phyloP scores from a whole-genome alignment of 2,113 vertebrate species.

The Pteruthius melanotis region DNA sequence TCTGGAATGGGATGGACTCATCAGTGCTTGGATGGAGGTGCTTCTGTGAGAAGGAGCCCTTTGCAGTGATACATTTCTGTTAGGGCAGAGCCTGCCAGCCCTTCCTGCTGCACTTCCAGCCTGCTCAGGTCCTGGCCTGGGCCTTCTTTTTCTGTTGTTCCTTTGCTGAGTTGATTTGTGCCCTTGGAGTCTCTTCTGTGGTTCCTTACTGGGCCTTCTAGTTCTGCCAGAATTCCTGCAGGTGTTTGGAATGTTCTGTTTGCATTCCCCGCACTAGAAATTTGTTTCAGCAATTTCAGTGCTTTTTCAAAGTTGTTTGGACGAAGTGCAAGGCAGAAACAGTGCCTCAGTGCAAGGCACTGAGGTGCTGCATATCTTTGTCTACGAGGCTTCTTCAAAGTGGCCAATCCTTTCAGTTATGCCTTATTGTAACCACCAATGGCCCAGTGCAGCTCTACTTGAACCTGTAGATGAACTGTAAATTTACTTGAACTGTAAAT shows the following conservation, averaged over 20 bases:
- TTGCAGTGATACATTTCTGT: background rate
- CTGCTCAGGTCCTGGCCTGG: background rate
- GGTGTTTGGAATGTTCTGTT: background rate
- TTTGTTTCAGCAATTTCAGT: too few species aligned
- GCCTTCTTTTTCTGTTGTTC: background rate
- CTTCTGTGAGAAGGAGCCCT: background rate
- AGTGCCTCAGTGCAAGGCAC: too few species aligned
- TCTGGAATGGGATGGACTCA: background rate
- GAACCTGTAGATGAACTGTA: too few species aligned
- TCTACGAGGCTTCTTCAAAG: accelerated
- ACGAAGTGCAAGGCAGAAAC: background rate
- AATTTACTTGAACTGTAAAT: background rate
- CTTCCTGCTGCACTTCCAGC: background rate
- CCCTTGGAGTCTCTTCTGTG: background rate
- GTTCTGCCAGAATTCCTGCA: background rate
- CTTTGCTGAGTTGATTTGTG: background rate
- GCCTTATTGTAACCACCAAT: background rate
- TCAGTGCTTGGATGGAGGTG: background rate
- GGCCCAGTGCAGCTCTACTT: background rate
- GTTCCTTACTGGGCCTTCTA: background rate
- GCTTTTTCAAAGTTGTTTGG: background rate
- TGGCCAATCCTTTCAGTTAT: background rate
- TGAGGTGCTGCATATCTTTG: background rate
- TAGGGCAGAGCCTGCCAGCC: background rate
- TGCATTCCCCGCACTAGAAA: background rate